These are phyloP conservation scores for Cryptoprocta ferox DNA, from an alignment of 2,797 vertebrate species.

Conservation along the genomic window DNA sequence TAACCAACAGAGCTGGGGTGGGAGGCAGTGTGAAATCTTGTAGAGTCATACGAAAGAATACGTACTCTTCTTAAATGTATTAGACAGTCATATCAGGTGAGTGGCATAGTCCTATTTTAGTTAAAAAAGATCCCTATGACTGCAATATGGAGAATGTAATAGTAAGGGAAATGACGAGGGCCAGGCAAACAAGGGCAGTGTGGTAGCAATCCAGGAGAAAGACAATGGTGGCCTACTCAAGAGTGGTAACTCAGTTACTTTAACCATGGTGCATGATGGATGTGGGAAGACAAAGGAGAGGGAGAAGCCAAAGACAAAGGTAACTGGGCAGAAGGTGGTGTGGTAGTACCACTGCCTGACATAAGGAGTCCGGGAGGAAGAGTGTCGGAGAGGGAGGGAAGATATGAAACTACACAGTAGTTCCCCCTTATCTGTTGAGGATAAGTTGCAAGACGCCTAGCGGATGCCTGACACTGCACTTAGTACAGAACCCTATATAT, in stretches of 20 bases:
- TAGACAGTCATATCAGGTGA: not conserved
- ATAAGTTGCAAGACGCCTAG: not conserved
- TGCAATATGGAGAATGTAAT: not conserved
- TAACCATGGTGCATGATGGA: not conserved
- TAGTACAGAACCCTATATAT: not conserved
- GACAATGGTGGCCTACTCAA: not conserved
- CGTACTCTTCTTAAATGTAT: slow-evolving; percentile 17
- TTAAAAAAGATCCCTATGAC: slow-evolving; percentile 2
- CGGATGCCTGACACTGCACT: not conserved
- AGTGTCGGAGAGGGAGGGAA: not conserved
- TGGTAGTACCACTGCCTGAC: not conserved
- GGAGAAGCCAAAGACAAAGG: not conserved
- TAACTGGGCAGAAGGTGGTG: not conserved
- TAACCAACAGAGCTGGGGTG: not conserved
- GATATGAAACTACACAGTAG: not conserved
- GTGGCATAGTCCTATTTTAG: not conserved
- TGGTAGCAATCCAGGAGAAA: not conserved
- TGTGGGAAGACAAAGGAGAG: not conserved
- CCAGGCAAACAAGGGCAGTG: not conserved
- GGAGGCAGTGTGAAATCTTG: not conserved
- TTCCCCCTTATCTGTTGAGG: not conserved
- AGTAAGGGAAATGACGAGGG: not conserved
- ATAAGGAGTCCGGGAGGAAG: not conserved
- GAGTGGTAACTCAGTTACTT: not conserved
- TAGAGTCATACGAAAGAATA: not conserved